Evolutionary conservation across 1,140 invertebrate genomes (phyloP).

Genomic region (Halesus radiatus): DNA sequence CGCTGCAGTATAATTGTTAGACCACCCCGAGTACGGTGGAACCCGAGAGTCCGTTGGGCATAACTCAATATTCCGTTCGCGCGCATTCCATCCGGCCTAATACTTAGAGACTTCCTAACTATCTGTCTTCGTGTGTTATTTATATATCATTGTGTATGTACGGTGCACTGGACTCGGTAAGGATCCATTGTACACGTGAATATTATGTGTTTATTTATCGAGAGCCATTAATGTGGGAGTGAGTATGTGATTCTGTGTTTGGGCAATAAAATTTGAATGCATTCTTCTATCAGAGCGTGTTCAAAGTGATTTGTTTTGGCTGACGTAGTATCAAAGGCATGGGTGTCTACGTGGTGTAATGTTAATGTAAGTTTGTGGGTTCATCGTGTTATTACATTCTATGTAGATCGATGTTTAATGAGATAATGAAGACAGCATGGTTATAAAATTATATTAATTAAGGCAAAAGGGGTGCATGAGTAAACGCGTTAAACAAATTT

Average conservation of each 20-base stretch:
- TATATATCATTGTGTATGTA: conserved; percentile 5
- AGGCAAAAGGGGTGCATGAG: too few relatives aligned
- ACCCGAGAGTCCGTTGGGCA: not conserved
- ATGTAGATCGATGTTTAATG: too few relatives aligned
- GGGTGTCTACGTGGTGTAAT: too few relatives aligned
- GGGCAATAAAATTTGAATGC: conserved; percentile 7
- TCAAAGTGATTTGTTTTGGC: not conserved
- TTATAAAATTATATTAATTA: too few relatives aligned
- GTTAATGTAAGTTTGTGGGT: too few relatives aligned
- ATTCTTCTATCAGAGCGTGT: not conserved
- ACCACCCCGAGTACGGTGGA: conserved; percentile 19
- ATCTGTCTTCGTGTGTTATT: not conserved
- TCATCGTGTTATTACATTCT: too few relatives aligned
- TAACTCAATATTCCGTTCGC: conserved; percentile 25
- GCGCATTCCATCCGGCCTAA: conserved; percentile 26
- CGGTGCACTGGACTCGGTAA: not conserved
- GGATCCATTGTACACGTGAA: conserved; percentile 22
- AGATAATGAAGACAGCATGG: too few relatives aligned
- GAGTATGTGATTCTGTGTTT: conserved; percentile 8
- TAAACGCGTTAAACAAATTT: too few relatives aligned
- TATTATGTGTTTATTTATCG: conserved; percentile 34
- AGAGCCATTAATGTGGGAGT: not conserved
- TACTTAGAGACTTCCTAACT: conserved; percentile 30
- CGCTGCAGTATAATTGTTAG: not conserved
- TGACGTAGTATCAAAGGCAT: too few relatives aligned